Conservation (phyloP, 2,797 vertebrate species). For the Melanotaenia trifasciata region DNA sequence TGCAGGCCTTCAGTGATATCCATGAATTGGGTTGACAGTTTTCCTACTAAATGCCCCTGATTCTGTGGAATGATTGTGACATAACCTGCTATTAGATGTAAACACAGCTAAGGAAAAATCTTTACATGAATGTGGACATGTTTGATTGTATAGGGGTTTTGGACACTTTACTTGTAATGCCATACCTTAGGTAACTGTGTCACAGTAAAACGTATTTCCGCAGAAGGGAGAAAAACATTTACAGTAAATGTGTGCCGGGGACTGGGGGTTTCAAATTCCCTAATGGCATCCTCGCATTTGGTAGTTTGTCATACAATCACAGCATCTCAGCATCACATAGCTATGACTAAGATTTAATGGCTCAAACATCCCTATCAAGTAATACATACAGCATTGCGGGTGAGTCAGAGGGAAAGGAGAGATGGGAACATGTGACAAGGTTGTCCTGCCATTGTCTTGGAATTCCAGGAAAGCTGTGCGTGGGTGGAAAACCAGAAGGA, state of each 20-base stretch:
- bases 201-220: not conserved
- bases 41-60: conserved; percentile 19
- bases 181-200: not conserved
- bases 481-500: conserved; percentile 53
- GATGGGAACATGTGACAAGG: conserved; percentile 35
- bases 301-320: conserved; percentile 19
- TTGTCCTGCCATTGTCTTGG: conserved; percentile 56
- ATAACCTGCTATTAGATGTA: conserved; percentile 50
- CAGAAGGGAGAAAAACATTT: conserved; percentile 14
- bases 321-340: conserved; percentile 16
- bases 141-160: not conserved
- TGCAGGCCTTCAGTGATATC: conserved; percentile 20
- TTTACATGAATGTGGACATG: conserved; percentile 7
- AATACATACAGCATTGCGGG: conserved; percentile 26
- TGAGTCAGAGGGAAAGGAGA: conserved; percentile 65
- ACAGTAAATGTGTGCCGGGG: conserved; percentile 12
- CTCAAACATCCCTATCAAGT: conserved; percentile 49
- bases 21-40: conserved; percentile 3
- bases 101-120: conserved; percentile 25
- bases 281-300: conserved; percentile 9
- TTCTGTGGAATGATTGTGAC: conserved; percentile 3
- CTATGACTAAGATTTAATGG: conserved; percentile 41
- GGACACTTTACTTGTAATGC: not conserved
- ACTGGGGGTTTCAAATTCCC: conserved; percentile 24
- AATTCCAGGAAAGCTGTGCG: conserved; percentile 73